Base-by-base conservation (phyloP, 2,113 vertebrate species). In the Colinus virginianus region DNA sequence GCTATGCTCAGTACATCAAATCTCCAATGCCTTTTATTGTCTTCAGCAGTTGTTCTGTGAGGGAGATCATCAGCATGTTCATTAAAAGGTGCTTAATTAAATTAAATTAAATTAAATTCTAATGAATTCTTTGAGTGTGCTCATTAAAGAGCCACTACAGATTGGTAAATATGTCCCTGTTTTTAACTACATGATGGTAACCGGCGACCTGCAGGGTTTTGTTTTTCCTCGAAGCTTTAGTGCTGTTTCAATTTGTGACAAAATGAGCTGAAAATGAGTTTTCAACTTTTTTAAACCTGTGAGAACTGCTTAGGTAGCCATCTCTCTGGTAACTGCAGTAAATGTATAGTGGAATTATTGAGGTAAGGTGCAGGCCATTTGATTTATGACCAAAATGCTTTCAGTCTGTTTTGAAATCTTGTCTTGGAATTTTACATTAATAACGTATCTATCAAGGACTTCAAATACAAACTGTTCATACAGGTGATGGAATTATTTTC, bases 271-370 rank as follows among this genome's bases (percentile, higher is more conserved):
- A 53, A 85, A 87, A 70, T 87, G 58, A 38, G 38, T 77, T 94
- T 91, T 87, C 20, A 75, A 78, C 68, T 38, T 70, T 77, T 89
- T 51, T 30, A 64, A 93, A 71, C 38, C 63, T 64, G 22, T 93
- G 59, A 88, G 69, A 93, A 64, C 66, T 88, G 75, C 77, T 82
- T 74, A 66, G 79, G 76, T 97, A 83, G 93, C 46, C 77, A 90
- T 83, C 89, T 85, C 51, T 84, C 91, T 89, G 59, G 80, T 85
- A 90, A 83, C 78, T 94, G 63, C 89, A 93, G 42, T 64, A 51
- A 46, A 40, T 58, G 36, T 85, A 32, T 62, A 49, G 34, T 87
- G 46, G 55, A 67, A 87, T 84, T 61, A 55, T 1, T 78, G 92
- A 72, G 83, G 69, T 91, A 34, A 59, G 46, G 74, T 32, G 76